A percentile compares a stretch with the other conserved stretches of the same genome.
These are phyloP conservation scores for Pipistrellus pipistrellus DNA, from an alignment of 2,797 vertebrate genomes.

Conservation along the genomic window DNA sequence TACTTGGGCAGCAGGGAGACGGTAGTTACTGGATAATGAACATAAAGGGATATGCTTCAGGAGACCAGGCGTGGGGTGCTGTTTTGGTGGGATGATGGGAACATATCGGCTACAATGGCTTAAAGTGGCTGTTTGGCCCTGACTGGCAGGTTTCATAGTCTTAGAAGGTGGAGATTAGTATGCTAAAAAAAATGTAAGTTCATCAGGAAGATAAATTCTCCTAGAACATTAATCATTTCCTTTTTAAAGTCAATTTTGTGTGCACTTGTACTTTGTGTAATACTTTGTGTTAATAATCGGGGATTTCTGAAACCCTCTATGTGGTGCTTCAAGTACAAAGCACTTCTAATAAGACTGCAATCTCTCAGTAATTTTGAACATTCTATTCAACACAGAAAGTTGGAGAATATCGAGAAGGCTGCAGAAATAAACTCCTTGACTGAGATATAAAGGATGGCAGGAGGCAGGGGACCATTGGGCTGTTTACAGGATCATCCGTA, in stretches of 20 bases:
- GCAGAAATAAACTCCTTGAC: background rate
- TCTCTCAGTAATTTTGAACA: conserved; percentile 34
- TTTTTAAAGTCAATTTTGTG: conserved; percentile 32
- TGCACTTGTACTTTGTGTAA: background rate
- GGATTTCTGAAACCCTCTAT: background rate
- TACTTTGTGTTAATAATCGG: background rate
- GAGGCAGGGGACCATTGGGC: background rate
- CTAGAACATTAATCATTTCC: conserved; percentile 6
- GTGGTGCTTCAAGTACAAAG: background rate
- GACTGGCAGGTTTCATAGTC: background rate
- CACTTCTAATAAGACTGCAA: background rate
- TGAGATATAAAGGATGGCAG: background rate
- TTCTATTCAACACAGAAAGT: background rate
- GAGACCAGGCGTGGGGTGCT: background rate
- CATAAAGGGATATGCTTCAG: background rate
- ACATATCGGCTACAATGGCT: background rate
- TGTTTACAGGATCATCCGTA: background rate
- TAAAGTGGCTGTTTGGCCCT: background rate
- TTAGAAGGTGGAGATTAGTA: conserved; percentile 9
- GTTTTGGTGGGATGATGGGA: background rate
- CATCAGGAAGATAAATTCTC: conserved; percentile 31
- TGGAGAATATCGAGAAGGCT: background rate
- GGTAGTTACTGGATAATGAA: background rate
- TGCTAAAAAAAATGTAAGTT: background rate
- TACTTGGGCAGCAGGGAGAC: background rate